Conservation (phyloP, 2,888 invertebrate genomes). For the Nymphalis polychloros region DNA sequence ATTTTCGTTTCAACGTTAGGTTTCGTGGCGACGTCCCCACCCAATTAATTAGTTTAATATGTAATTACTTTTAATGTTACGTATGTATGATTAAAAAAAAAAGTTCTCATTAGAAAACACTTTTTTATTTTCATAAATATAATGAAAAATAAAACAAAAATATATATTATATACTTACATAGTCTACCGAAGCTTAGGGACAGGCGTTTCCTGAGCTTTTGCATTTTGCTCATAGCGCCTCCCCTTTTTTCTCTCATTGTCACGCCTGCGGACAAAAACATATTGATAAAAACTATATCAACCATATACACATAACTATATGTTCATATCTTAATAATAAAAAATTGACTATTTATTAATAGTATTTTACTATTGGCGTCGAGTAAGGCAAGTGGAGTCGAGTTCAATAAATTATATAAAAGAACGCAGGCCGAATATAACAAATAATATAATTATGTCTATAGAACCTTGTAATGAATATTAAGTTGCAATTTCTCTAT, state of each 20-base stretch:
- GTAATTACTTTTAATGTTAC: conserved; percentile 8
- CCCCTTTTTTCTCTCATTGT: conserved; percentile 96
- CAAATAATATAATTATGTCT: neutral
- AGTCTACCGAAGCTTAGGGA: conserved; percentile 98
- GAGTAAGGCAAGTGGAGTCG: neutral
- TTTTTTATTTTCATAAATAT: neutral
- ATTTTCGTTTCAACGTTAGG: conserved; percentile 16
- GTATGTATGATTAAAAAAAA: neutral
- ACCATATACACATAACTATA: neutral
- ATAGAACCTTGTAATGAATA: conserved; percentile 22
- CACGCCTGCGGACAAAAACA: conserved; percentile 84
- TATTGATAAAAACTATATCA: conserved; percentile 39
- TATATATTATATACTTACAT: conserved; percentile 87
- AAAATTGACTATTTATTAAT: neutral
- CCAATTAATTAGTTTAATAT: conserved; percentile 18
- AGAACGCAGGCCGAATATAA: neutral
- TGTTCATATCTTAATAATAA: neutral
- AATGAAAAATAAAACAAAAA: neutral
- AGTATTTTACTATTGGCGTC: neutral
- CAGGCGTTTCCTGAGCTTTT: conserved; percentile 96
- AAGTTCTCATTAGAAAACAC: neutral
- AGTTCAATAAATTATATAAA: neutral
- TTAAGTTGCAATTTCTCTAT: conserved; percentile 18
- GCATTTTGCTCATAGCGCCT: conserved; percentile 94
- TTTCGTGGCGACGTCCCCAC: conserved; percentile 10